Evolutionary conservation across 1,140 invertebrate genomes (phyloP).

Genomic region (Temnothorax curvispinosus): DNA sequence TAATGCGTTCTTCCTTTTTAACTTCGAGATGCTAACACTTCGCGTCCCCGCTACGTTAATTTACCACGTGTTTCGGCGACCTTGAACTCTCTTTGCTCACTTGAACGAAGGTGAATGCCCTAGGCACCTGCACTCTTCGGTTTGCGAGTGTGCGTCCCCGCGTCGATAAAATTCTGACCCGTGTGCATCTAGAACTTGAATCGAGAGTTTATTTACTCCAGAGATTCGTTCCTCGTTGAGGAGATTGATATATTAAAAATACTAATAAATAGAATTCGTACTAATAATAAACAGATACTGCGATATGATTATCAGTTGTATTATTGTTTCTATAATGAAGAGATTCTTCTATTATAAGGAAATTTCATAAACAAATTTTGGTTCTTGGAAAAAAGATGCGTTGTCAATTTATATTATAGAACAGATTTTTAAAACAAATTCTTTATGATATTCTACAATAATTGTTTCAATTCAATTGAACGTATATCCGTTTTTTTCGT

Average conservation of each 20-base stretch:
- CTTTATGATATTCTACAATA: not conserved
- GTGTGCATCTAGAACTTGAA: not conserved
- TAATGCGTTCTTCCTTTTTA: not conserved
- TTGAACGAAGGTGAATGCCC: conserved; percentile 73
- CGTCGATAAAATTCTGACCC: not conserved
- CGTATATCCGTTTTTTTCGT: not conserved
- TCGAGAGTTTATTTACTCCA: not conserved
- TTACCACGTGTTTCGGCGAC: conserved; percentile 64
- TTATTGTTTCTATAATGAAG: not conserved
- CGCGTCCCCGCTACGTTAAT: not conserved
- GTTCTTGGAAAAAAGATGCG: not conserved
- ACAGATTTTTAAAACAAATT: not conserved
- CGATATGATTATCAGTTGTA: not conserved
- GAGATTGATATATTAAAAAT: not conserved
- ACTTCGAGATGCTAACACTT: not conserved
- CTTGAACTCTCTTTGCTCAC: conserved; percentile 74
- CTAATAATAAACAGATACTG: not conserved
- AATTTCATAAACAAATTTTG: not conserved
- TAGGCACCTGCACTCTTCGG: conserved; percentile 54
- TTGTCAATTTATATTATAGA: not conserved
- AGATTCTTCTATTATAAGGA: not conserved
- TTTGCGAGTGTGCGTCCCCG: not conserved
- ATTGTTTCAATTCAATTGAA: not conserved
- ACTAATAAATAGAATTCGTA: not conserved
- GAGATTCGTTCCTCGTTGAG: not conserved